Percentiles rank a stretch among this genome's conserved stretches.
Conservation (phyloP, 2,888 invertebrate species). For the Ophion ellenae region DNA sequence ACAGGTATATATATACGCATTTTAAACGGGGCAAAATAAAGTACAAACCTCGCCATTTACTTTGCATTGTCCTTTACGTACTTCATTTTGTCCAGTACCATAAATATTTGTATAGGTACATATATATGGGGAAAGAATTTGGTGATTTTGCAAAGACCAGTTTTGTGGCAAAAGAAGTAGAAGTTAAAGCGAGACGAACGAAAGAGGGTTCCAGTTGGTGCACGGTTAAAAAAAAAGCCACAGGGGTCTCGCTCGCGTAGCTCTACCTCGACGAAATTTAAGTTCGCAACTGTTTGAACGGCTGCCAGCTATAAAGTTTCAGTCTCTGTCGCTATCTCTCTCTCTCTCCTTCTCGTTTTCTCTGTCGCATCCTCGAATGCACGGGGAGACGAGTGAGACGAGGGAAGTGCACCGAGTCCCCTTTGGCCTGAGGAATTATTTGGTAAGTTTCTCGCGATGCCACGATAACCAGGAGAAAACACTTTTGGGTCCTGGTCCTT, state of each 20-base stretch:
- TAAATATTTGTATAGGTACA: slow-evolving; percentile 8
- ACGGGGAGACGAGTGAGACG: slow-evolving; percentile 16
- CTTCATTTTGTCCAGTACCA: background rate
- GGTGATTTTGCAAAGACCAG: no score
- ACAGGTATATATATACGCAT: no score
- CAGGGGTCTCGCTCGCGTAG: slow-evolving; percentile 52
- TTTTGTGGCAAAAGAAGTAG: background rate
- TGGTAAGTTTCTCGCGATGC: slow-evolving; percentile 65
- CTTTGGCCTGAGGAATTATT: slow-evolving; percentile 68
- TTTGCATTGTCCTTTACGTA: no score
- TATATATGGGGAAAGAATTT: background rate
- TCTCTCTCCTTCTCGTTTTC: background rate
- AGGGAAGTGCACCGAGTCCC: slow-evolving; percentile 52
- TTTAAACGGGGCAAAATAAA: no score
- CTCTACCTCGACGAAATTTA: slow-evolving; percentile 71
- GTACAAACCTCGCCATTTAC: no score
- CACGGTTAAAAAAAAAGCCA: slow-evolving; percentile 56
- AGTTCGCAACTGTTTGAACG: slow-evolving; percentile 79
- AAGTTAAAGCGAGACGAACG: slow-evolving; percentile 32
- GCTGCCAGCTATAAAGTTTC: slow-evolving; percentile 75
- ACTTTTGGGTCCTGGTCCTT: slow-evolving; percentile 55
- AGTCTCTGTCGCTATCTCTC: slow-evolving; percentile 3
- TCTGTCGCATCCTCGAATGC: slow-evolving; percentile 11
- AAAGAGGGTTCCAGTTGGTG: slow-evolving; percentile 42
- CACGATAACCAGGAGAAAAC: slow-evolving; percentile 39